Conservation (phyloP, 2,797 vertebrate species). For the Malurus splendens region DNA sequence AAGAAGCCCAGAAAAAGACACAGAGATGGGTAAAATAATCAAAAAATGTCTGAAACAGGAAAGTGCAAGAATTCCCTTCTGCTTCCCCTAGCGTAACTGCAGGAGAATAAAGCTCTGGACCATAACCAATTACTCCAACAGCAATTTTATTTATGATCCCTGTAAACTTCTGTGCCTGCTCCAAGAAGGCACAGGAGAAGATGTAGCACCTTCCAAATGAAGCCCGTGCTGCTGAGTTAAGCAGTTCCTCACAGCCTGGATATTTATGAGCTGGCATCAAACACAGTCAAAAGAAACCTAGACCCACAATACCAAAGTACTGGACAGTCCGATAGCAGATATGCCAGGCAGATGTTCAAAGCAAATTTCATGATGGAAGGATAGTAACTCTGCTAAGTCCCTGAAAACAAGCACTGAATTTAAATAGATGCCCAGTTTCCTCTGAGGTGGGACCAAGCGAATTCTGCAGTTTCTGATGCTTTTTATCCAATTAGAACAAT, state of each 20-base stretch:
- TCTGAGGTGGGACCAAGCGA: not conserved
- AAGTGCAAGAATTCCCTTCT: not conserved
- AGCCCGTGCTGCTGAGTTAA: not conserved
- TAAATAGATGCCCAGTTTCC: not conserved
- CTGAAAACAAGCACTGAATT: not conserved
- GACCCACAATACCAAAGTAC: not conserved
- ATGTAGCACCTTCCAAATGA: not conserved
- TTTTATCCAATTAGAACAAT: not conserved
- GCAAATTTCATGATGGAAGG: not conserved
- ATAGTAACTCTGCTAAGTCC: not conserved
- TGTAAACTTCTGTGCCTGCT: not conserved
- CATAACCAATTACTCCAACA: not conserved
- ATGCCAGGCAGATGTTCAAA: not conserved
- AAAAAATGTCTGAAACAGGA: not conserved
- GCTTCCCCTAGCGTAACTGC: not conserved
- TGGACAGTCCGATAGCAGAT: not conserved
- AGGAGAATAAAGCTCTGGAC: not conserved
- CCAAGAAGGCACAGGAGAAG: not conserved
- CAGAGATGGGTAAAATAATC: not conserved
- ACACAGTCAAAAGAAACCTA: not conserved
- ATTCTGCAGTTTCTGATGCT: not conserved
- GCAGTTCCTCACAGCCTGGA: not conserved
- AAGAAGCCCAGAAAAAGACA: not conserved
- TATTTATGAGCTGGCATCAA: not conserved
- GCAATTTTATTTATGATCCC: not conserved